Evolutionary conservation across 2,113 vertebrate genomes (phyloP), one percentile per base, ranked within the genome.

Genomic region (Trichomycterus rosablanca): DNA sequence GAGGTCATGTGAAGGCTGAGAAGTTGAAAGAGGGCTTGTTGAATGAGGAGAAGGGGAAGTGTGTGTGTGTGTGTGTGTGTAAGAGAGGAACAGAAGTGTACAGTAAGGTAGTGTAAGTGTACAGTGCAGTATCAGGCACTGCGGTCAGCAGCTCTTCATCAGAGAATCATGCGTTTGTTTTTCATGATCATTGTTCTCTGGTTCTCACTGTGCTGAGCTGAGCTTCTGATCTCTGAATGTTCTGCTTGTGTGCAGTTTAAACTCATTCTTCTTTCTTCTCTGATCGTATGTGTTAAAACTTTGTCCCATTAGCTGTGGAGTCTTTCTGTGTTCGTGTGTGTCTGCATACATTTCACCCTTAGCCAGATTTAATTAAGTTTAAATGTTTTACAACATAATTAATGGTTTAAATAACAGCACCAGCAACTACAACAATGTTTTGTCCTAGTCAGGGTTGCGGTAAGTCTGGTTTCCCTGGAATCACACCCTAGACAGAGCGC

Each of bases 1-100:
- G 28, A 22, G 24, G 39, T 35, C 48, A 51, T 62, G 44, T 43
- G 37, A 43, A 40, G 18, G 43, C 48, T 52, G 46, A 50, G 59
- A 61, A 61, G 46, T 62, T 62, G 19, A 62, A 54, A 63, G 61
- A 53, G 40, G 20, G n/a, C 39, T 26, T 14, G 62, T 26, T 24
- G 42, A 11, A 4, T 0, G 10, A 44, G 37, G 9, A 59, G 32
- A 24, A 39, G 53, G 56, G 26, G 56, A 54, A n/a, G n/a, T n/a
- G n/a, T n/a, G n/a, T n/a, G n/a, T n/a, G n/a, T n/a, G n/a, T n/a
- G n/a, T n/a, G n/a, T n/a, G n/a, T n/a, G 39, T 20, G 46, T 54
- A 50, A 51, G 46, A 51, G 59, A 26, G 45, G 16, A 34, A 28
- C 6, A 28, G 34, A 28, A 22, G 23, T n/a, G n/a, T 9, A 37